Evolutionary conservation across 2,797 vertebrate genomes (phyloP).

Genomic region (Acanthornis magna): DNA sequence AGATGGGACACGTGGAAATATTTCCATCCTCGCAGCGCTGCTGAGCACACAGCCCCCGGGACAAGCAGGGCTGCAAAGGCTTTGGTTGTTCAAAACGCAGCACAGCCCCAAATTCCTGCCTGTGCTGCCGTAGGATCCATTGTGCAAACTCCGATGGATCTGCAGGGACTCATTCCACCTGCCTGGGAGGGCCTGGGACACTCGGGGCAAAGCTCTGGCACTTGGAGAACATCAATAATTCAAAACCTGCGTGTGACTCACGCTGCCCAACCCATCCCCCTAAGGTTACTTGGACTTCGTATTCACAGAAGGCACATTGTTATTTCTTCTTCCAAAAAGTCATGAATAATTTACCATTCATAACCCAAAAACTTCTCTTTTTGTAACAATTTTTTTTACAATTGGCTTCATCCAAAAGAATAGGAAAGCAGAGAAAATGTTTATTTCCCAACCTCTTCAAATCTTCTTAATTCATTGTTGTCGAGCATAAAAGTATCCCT

Average conservation of each 20-base stretch:
- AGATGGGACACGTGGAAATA: neutral
- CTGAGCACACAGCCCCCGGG: neutral
- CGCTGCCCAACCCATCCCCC: neutral
- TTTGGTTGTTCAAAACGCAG: neutral
- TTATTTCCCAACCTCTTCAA: neutral
- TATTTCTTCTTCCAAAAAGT: conserved; percentile 52
- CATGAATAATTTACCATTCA: conserved; percentile 64
- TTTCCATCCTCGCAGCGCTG: neutral
- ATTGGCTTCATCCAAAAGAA: neutral
- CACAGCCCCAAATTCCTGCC: neutral
- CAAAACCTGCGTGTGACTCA: conserved; percentile 23
- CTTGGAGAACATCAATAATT: conserved; percentile 29
- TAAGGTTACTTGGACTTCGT: conserved; percentile 41
- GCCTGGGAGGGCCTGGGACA: conserved; percentile 20
- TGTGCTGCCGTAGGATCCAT: neutral
- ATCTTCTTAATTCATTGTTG: neutral
- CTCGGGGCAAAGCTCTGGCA: neutral
- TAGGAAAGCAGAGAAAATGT: neutral
- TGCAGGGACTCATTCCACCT: conserved; percentile 27
- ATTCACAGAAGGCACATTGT: conserved; percentile 62
- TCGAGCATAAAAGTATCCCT: neutral
- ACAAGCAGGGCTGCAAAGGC: neutral
- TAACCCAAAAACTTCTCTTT: neutral
- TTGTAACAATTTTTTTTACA: neutral
- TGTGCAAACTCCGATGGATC: neutral